These are phyloP conservation scores for Zenarchopterus dispar DNA, from an alignment of 2,797 vertebrate genomes.

Conservation along the genomic window DNA sequence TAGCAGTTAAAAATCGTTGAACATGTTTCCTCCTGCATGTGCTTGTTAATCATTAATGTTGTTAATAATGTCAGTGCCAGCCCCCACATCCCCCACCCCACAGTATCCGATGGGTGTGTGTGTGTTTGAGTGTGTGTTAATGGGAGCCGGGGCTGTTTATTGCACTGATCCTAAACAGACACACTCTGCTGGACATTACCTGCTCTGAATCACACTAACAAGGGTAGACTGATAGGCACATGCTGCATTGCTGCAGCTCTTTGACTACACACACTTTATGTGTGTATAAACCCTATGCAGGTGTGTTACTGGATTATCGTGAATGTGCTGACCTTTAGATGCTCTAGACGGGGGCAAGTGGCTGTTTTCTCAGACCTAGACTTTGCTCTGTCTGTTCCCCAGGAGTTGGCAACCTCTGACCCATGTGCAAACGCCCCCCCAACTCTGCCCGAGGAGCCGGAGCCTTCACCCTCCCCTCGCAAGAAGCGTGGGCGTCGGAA, in stretches of 20 bases:
- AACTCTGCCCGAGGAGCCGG: constrained; percentile 77
- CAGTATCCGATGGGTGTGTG: constrained; percentile 26
- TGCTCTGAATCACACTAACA: constrained; percentile 58
- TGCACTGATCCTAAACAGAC: constrained; percentile 10
- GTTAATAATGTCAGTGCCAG: constrained; percentile 22
- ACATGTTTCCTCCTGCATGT: background rate
- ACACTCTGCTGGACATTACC: constrained; percentile 45
- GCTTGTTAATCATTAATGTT: constrained; percentile 46
- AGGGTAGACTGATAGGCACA: constrained; percentile 55
- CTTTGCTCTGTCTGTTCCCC: constrained; percentile 68
- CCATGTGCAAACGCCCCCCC: constrained; percentile 78
- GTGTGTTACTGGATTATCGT: constrained; percentile 39
- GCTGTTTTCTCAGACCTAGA: constrained; percentile 62
- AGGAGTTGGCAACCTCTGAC: constrained; percentile 79
- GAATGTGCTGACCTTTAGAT: constrained; percentile 51
- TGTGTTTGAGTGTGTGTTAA: constrained; percentile 49
- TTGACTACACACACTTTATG: constrained; percentile 35
- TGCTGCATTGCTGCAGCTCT: constrained; percentile 43
- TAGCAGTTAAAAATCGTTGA: constrained; percentile 9
- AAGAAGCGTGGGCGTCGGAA: constrained; percentile 81
- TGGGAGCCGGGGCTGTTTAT: constrained; percentile 41
- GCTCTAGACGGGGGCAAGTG: constrained; percentile 42
- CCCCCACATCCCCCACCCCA: constrained; percentile 4
- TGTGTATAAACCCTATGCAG: constrained; percentile 19
- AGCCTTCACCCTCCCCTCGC: constrained; percentile 76